These are phyloP conservation scores for Beaufortia kweichowensis DNA, from an alignment of 2,113 vertebrate genomes.

Conservation along the genomic window DNA sequence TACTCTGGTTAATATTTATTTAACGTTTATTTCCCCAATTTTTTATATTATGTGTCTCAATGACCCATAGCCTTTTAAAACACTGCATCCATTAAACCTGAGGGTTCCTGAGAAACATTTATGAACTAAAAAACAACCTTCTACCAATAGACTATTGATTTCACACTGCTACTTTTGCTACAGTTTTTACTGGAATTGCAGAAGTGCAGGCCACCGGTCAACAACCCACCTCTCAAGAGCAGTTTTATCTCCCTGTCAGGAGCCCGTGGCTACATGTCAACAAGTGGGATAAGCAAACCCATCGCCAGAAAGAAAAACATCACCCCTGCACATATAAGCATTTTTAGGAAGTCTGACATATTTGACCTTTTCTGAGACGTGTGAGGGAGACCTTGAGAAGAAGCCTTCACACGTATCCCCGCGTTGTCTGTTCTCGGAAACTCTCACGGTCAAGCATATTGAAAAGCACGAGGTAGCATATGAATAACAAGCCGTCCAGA, in stretches of 20 bases:
- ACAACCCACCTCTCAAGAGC: constrained; percentile 25
- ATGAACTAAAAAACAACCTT: constrained; percentile 7
- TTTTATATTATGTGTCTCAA: too few species aligned
- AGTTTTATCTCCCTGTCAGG: constrained; percentile 33
- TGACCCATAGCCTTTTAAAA: not conserved
- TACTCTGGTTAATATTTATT: too few species aligned
- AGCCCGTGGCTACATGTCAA: constrained; percentile 30
- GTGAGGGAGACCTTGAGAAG: not conserved
- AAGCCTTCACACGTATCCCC: not conserved
- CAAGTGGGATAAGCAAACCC: constrained; percentile 32
- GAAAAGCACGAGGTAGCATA: not conserved
- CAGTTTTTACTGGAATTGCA: not conserved
- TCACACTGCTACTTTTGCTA: not conserved
- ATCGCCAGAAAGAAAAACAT: constrained; percentile 17
- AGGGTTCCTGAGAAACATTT: not conserved
- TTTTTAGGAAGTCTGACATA: constrained; percentile 22
- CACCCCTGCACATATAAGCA: not conserved
- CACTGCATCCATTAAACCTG: not conserved
- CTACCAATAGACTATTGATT: constrained; percentile 4
- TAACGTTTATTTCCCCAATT: too few species aligned
- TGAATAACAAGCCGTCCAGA: not conserved
- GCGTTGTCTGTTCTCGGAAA: not conserved
- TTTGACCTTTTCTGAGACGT: constrained; percentile 19
- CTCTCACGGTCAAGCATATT: not conserved
- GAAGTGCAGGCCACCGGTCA: constrained; percentile 18